These are phyloP conservation scores for Tenualosa ilisha DNA, from an alignment of 2,797 vertebrate genomes.

Conservation along the genomic window DNA sequence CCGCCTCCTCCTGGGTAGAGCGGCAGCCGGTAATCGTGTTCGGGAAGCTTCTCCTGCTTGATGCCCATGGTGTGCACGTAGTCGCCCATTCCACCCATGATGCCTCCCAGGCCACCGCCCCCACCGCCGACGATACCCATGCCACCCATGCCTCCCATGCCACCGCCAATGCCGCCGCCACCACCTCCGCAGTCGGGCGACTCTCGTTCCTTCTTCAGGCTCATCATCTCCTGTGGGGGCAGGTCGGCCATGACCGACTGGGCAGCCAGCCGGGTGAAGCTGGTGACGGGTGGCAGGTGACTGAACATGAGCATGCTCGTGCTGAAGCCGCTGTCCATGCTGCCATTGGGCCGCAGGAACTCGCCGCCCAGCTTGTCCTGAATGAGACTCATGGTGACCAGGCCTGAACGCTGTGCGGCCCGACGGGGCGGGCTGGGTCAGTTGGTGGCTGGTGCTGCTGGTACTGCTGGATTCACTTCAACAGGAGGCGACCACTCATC, in stretches of 20 bases:
- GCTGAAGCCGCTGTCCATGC: slow-evolving; percentile 89
- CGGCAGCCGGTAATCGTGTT: slow-evolving; percentile 84
- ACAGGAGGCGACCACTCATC: slow-evolving; percentile 67
- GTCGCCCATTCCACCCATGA: slow-evolving; percentile 62
- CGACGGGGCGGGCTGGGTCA: background rate
- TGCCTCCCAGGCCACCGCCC: slow-evolving; percentile 35
- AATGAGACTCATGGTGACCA: slow-evolving; percentile 79
- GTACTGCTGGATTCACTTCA: slow-evolving; percentile 50
- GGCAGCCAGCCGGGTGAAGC: slow-evolving; percentile 89
- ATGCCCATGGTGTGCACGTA: slow-evolving; percentile 83
- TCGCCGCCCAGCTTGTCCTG: slow-evolving; percentile 89
- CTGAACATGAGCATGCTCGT: slow-evolving; percentile 96
- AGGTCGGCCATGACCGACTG: slow-evolving; percentile 82
- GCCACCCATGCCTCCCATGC: slow-evolving; percentile 43
- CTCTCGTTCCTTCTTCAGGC: slow-evolving; percentile 94
- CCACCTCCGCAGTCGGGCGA: slow-evolving; percentile 73
- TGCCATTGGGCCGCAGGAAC: slow-evolving; percentile 85
- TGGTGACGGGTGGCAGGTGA: slow-evolving; percentile 95
- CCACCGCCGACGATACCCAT: slow-evolving; percentile 25
- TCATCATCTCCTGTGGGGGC: slow-evolving; percentile 84
- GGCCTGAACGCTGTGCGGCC: slow-evolving; percentile 12
- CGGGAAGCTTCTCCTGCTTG: slow-evolving; percentile 92
- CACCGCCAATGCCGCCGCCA: slow-evolving; percentile 33
- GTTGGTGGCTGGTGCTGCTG: background rate
- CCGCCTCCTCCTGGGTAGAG: slow-evolving; percentile 63